Evolutionary conservation across 2,113 vertebrate species (phyloP), one percentile per base, ranked within the genome.

Genomic region (Anhinga anhinga): DNA sequence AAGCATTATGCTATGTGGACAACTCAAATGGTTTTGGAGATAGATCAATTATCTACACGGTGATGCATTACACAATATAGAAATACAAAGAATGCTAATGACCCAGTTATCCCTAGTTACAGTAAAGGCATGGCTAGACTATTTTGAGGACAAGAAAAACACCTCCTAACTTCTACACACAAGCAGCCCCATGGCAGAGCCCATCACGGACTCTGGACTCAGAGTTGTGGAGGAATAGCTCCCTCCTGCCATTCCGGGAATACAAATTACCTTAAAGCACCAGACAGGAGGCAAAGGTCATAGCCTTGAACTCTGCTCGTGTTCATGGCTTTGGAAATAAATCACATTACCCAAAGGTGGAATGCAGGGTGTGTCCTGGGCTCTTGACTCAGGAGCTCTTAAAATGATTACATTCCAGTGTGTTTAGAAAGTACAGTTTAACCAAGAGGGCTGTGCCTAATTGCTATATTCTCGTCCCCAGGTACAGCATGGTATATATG

Each of bases 341-440:
- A 97, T 94, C 86, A 94, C 83, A 78, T 52, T 90, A 86, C 59
- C 79, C 58, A 92, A 92, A 95, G 90, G 90, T 92, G 94, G 93
- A 97, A 96, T 97, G 94, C 82, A 93, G 95, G 96, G 97, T 94
- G 95, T 97, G 97, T 94, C 93, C 71, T 45, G 27, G 29, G 72
- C 85, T 67, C 85, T 95, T 0, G 0, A 62, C 71, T 90, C 59
- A 83, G 93, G 90, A 90, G 92, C 92, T 91, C 95, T 96, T 88
- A 94, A 92, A 96, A 96, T 92, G 58, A 93, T 94, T 96, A 76
- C 96, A 97, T 97, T 97, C 92, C 96, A 90, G 49, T 40, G n/a
- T 58, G 67, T 86, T 96, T 93, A 97, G 90, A 92, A 95, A 94
- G 85, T 29, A 83, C 63, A 93, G 67, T 97, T 96, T 97, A 97